phyloP scores from a whole-genome alignment of 92 coral and sea anemone species.

The Zoanthus sansibaricus region DNA sequence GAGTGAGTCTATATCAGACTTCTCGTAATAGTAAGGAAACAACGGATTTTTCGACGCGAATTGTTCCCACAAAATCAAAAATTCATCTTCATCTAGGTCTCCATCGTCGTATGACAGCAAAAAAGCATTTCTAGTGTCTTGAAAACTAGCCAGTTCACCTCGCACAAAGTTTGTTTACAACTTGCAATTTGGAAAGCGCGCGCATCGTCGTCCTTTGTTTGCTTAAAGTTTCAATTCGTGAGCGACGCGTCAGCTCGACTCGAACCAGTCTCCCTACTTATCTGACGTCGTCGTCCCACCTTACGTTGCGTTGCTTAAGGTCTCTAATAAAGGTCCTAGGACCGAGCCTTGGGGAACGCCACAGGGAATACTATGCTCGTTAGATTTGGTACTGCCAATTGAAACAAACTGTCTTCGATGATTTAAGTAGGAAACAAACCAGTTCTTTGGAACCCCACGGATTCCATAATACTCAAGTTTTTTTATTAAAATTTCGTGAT shows the following conservation, averaged over 20 bases:
- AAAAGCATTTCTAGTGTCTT: slow-evolving; percentile 13
- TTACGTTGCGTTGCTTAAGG: not conserved
- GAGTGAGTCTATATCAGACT: not conserved
- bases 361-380: no score
- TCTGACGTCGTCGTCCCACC: not conserved
- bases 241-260: not conserved
- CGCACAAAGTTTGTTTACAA: slow-evolving; percentile 1
- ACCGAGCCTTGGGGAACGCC: no score
- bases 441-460: no score
- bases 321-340: no score
- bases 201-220: not conserved
- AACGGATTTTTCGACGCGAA: slow-evolving; percentile 8
- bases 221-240: not conserved
- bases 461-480: no score
- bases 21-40: not conserved
- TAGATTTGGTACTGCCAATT: no score
- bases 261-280: not conserved
- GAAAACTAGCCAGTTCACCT: not conserved
- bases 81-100: slow-evolving; percentile 6
- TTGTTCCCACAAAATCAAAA: slow-evolving; percentile 3
- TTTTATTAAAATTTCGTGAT: no score
- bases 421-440: no score
- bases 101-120: not conserved
- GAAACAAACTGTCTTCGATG: no score
- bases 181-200: slow-evolving; percentile 4